phyloP scores from a whole-genome alignment of 1,140 invertebrate species.

The Trichonephila inaurata region DNA sequence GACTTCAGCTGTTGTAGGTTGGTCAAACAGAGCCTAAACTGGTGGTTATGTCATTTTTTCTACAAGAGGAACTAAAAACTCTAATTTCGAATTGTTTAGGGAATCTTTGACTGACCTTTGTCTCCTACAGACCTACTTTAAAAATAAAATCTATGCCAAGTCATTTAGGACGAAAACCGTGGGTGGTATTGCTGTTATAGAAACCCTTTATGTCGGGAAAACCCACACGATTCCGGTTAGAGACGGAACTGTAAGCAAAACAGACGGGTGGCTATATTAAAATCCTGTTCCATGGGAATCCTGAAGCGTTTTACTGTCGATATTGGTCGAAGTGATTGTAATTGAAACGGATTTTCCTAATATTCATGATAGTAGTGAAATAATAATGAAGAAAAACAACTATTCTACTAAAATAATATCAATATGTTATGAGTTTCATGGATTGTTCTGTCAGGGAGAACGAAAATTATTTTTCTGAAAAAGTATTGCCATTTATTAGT shows the following conservation, averaged over 20 bases:
- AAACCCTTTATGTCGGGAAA: not conserved
- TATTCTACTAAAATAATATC: too few species aligned
- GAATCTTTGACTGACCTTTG: not conserved
- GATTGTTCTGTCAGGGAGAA: too few species aligned
- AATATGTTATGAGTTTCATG: too few species aligned
- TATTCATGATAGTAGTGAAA: too few species aligned
- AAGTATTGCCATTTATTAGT: too few species aligned
- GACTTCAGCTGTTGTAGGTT: not conserved
- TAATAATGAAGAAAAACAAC: too few species aligned
- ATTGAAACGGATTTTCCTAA: too few species aligned
- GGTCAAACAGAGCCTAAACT: not conserved
- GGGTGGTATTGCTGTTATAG: not conserved
- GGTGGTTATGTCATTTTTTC: not conserved
- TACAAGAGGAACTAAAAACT: not conserved
- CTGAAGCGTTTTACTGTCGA: not conserved
- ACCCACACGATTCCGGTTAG: not conserved
- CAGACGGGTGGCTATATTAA: too few species aligned
- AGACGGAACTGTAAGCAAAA: too few species aligned
- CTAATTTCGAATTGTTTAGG: not conserved
- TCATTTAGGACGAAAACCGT: not conserved
- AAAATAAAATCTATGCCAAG: constrained; percentile 22
- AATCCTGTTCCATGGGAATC: not conserved
- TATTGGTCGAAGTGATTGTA: not conserved
- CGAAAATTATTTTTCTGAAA: too few species aligned
- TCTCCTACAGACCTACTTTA: constrained; percentile 7